Conservation (phyloP, 2,797 vertebrate genomes). For the Danio albolineatus region DNA sequence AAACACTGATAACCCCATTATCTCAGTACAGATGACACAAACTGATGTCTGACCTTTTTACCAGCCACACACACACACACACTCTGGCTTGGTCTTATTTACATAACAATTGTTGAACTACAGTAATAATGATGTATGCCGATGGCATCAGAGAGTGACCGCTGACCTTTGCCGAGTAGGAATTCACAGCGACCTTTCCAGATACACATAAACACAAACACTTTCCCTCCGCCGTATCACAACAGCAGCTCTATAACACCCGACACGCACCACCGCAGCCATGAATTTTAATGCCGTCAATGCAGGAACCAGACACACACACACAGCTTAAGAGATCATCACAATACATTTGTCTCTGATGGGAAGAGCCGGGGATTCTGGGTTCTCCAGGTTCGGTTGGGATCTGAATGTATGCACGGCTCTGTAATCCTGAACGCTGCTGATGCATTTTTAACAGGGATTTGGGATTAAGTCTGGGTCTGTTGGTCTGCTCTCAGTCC, state of each 20-base stretch:
- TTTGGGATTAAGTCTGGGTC: conserved; percentile 69
- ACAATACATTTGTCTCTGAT: conserved; percentile 24
- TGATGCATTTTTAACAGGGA: conserved; percentile 72
- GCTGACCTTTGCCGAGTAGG: conserved; percentile 78
- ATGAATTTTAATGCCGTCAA: conserved; percentile 81
- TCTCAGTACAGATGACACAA: neutral
- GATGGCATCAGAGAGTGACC: conserved; percentile 65
- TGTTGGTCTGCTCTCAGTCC: conserved; percentile 61
- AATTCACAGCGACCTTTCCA: conserved; percentile 71
- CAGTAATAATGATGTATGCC: conserved; percentile 78
- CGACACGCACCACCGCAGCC: conserved; percentile 77
- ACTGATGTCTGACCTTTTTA: conserved; percentile 7
- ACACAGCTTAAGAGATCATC: conserved; percentile 28
- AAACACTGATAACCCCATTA: neutral
- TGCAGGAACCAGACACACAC: conserved; percentile 10
- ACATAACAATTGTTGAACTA: conserved; percentile 71
- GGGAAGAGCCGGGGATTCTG: neutral
- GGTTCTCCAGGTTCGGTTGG: conserved; percentile 51
- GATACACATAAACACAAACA: conserved; percentile 27
- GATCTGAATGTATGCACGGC: conserved; percentile 72
- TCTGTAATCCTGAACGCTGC: conserved; percentile 73
- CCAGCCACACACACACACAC: neutral
- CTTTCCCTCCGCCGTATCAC: conserved; percentile 58
- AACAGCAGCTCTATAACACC: conserved; percentile 68
- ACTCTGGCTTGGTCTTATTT: conserved; percentile 60